A percentile compares a stretch with the other conserved stretches of the same genome.
Evolutionary conservation across 2,888 invertebrate genomes (phyloP).

Genomic region (Pinctada fucata): DNA sequence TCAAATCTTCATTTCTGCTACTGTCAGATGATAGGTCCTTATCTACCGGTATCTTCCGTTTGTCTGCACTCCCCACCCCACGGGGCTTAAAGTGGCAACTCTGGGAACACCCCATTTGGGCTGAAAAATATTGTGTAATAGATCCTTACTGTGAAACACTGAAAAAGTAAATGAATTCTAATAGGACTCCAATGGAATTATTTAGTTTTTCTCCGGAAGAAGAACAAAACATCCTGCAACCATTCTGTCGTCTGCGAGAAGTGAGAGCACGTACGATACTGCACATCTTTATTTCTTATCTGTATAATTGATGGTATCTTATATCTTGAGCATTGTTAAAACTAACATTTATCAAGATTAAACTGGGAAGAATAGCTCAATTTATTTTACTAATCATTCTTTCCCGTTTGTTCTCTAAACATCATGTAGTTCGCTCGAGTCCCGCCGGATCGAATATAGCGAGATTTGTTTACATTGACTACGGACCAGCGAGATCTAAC

Average conservation of each 20-base stretch:
- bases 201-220: no score
- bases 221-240: no score
- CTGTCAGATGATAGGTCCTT: background rate
- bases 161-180: no score
- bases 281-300: background rate
- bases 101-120: constrained; percentile 18
- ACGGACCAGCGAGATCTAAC: background rate
- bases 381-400: constrained; percentile 1
- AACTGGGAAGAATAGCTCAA: background rate
- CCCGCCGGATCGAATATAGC: background rate
- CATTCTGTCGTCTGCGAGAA: no score
- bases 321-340: background rate
- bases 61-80: background rate
- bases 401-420: background rate
- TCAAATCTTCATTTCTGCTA: background rate
- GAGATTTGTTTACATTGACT: constrained; percentile 1
- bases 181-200: no score
- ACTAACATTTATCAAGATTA: constrained; percentile 3
- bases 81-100: constrained; percentile 14
- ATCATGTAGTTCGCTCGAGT: background rate
- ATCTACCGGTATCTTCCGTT: background rate
- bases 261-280: no score
- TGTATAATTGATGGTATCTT: background rate
- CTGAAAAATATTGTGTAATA: background rate
- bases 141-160: no score